Evolutionary conservation across 2,888 invertebrate species (phyloP), one percentile per base, ranked within the genome.

Genomic region (Nezara viridula): DNA sequence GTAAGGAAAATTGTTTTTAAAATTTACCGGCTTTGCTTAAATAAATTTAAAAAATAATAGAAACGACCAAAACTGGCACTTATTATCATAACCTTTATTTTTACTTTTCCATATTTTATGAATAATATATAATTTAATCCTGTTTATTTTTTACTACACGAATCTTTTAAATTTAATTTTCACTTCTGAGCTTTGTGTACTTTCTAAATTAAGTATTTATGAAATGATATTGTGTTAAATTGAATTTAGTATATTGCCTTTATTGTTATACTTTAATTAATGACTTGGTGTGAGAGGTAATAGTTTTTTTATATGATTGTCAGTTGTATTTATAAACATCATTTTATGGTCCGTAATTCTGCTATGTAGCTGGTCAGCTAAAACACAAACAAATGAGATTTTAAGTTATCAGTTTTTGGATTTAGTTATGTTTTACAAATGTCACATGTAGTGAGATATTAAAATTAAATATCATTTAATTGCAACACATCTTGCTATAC

Each of bases 1-100:
- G 81, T 81, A 81, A 81, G 44, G 40, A 44, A 81, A n/a, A 81
- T 40, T 81, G 81, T 47, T 81, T 44, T 81, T 47, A 3, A 81
- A 81, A 81, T 14, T 3, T 44, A 44, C 44, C 44, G 44, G 44
- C 10, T 44, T 44, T 44, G 10, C 10, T 7, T 44, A 44, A 44
- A 44, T 44, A 44, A 44, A 44, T 44, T 44, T 44, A 44, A 7
- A 44, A 44, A 37, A 73, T 27, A 27, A 55, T n/a, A 60, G 27
- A 60, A 60, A 60, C 16, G n/a, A 32, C 27, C 7, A 60, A 73
- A 73, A 32, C n/a, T 12, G 14, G 1, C n/a, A 55, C 14, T 55
- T 12, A 55, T 7, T 55, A 14, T 27, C 60, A 14, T 60, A 4
- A 4, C n/a, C 27, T 60, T 60, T 60, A 27, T 60, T 60, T 27